phyloP scores from a whole-genome alignment of 2,888 invertebrate genomes.

The Cheilosia impressa region DNA sequence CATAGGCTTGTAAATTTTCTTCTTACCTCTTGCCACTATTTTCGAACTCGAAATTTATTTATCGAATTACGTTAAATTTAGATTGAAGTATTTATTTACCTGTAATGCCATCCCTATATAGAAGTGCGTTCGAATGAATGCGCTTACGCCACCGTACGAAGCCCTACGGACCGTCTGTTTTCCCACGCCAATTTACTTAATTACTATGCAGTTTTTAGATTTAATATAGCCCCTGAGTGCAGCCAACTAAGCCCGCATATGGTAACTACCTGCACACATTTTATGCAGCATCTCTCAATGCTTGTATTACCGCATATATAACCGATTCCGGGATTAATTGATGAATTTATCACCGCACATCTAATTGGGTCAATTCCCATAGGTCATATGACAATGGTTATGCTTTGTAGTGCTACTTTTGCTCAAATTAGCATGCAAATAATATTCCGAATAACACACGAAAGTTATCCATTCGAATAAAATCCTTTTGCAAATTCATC shows the following conservation, averaged over 20 bases:
- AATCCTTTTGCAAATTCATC: background rate
- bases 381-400: background rate
- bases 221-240: slow-evolving; percentile 18
- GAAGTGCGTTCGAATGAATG: background rate
- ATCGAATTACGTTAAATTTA: too few species aligned
- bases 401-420: background rate
- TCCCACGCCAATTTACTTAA: background rate
- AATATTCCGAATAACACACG: background rate
- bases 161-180: background rate
- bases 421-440: slow-evolving; percentile 2
- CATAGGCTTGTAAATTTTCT: too few species aligned
- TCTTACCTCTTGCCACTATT: too few species aligned
- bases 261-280: too few species aligned
- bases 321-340: slow-evolving; percentile 36
- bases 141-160: background rate
- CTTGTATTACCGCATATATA: slow-evolving; percentile 7
- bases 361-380: slow-evolving; percentile 46
- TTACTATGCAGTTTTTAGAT: slow-evolving; percentile 19
- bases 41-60: too few species aligned
- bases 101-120: background rate
- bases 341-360: slow-evolving; percentile 44
- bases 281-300: slow-evolving; percentile 5
- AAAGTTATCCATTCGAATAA: slow-evolving; percentile 9
- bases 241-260: background rate
- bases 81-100: too few species aligned